These are phyloP conservation scores for Rissa tridactyla DNA, from an alignment of 2,113 vertebrate species.

Conservation along the genomic window DNA sequence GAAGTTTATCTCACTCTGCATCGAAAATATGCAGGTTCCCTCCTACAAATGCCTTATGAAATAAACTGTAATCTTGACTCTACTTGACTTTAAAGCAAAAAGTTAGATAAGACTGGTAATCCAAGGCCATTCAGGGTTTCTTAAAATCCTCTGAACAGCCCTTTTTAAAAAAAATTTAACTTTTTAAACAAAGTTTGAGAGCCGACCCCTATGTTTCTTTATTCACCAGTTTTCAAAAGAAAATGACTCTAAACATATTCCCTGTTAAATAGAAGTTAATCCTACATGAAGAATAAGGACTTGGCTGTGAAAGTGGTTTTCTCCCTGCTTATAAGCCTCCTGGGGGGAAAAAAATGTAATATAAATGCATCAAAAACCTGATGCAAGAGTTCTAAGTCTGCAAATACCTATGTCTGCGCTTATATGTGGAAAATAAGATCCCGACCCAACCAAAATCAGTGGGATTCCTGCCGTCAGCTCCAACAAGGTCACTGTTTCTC, in stretches of 20 bases:
- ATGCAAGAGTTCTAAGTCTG: neutral
- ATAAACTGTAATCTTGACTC: neutral
- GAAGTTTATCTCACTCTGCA: neutral
- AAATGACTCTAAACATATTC: neutral
- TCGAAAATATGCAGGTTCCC: neutral
- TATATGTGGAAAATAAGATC: neutral
- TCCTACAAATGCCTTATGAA: neutral
- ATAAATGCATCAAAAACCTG: neutral
- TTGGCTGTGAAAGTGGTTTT: neutral
- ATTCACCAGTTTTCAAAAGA: neutral
- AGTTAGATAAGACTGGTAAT: neutral
- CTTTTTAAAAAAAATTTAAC: neutral
- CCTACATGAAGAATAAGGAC: neutral
- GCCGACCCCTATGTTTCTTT: neutral
- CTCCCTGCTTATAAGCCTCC: neutral
- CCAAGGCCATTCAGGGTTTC: neutral
- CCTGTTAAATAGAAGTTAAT: conserved; percentile 12
- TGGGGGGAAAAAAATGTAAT: neutral
- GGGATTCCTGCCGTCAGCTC: neutral
- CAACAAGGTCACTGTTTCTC: neutral
- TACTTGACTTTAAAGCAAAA: neutral
- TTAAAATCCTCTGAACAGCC: neutral
- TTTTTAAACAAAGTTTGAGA: neutral
- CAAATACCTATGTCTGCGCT: conserved; percentile 2
- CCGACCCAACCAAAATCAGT: neutral